Percentiles rank a stretch among this genome's conserved stretches.
phyloP scores from a whole-genome alignment of 2,888 invertebrate genomes.

The Aphelenchoides bicaudatus region DNA sequence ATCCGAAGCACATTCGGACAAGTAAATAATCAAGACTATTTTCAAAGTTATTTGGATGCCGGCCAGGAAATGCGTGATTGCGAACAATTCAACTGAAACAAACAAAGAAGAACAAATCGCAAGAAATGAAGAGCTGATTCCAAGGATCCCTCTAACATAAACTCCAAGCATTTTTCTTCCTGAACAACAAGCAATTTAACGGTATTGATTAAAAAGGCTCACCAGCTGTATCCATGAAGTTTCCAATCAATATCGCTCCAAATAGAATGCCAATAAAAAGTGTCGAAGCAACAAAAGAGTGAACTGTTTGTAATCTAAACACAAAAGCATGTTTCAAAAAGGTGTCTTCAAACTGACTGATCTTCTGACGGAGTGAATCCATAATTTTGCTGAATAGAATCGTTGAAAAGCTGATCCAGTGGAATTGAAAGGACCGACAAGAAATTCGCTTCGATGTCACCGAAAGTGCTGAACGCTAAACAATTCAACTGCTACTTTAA shows the following conservation, averaged over 20 bases:
- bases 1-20: slow-evolving; percentile 50
- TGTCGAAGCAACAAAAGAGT: slow-evolving; percentile 43
- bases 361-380: slow-evolving; percentile 11
- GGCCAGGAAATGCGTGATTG: slow-evolving; percentile 46
- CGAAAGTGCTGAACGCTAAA: no score
- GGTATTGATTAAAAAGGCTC: no score
- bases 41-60: no score
- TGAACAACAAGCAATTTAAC: no score
- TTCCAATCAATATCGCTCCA: slow-evolving; percentile 42
- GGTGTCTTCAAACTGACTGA: not conserved
- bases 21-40: slow-evolving; percentile 46
- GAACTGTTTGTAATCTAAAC: slow-evolving; percentile 48
- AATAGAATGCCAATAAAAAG: slow-evolving; percentile 47
- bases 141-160: slow-evolving; percentile 34
- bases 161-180: no score
- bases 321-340: no score
- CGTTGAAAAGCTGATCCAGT: slow-evolving; percentile 38
- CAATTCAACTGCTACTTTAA: no score
- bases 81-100: slow-evolving; percentile 43
- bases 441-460: no score
- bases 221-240: no score
- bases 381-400: slow-evolving; percentile 41
- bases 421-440: slow-evolving; percentile 48
- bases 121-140: slow-evolving; percentile 38
- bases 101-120: slow-evolving; percentile 39